phyloP scores from a whole-genome alignment of 2,888 invertebrate species.

The Biston betularia region DNA sequence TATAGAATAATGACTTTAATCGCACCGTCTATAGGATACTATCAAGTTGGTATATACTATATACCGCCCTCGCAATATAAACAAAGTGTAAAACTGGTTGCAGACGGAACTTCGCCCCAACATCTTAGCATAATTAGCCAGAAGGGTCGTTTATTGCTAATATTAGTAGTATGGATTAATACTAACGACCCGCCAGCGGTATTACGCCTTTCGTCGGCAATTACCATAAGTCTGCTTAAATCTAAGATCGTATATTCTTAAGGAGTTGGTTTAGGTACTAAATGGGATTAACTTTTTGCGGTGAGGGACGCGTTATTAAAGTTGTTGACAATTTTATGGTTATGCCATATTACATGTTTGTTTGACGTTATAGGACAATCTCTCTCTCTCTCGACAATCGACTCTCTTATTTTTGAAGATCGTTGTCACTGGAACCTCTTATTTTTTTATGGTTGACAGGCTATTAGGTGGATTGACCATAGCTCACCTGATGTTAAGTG shows the following conservation, averaged over 20 bases:
- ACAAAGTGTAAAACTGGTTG: conserved; percentile 59
- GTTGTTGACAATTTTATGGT: conserved; percentile 23
- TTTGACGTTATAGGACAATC: neutral
- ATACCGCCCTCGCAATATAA: conserved; percentile 47
- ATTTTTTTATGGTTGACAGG: too few relatives aligned
- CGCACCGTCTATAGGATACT: conserved; percentile 19
- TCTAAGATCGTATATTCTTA: conserved; percentile 41
- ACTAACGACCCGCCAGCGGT: conserved; percentile 52
- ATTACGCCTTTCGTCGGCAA: conserved; percentile 64
- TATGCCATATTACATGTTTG: neutral
- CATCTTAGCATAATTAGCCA: conserved; percentile 83
- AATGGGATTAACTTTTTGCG: conserved; percentile 34
- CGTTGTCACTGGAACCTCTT: too few relatives aligned
- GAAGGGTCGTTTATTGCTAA: conserved; percentile 83
- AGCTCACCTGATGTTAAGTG: too few relatives aligned
- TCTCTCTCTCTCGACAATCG: too few relatives aligned
- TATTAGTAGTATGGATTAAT: conserved; percentile 84
- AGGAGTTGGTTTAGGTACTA: conserved; percentile 33
- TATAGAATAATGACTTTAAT: neutral
- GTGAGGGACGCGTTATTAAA: conserved; percentile 5
- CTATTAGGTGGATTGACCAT: too few relatives aligned
- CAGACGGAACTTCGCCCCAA: conserved; percentile 71
- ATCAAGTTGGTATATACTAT: conserved; percentile 18
- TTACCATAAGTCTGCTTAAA: conserved; percentile 68
- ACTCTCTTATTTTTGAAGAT: too few relatives aligned